Base-by-base conservation (phyloP, 2,797 vertebrate genomes). In the Pyrocephalus nanus region DNA sequence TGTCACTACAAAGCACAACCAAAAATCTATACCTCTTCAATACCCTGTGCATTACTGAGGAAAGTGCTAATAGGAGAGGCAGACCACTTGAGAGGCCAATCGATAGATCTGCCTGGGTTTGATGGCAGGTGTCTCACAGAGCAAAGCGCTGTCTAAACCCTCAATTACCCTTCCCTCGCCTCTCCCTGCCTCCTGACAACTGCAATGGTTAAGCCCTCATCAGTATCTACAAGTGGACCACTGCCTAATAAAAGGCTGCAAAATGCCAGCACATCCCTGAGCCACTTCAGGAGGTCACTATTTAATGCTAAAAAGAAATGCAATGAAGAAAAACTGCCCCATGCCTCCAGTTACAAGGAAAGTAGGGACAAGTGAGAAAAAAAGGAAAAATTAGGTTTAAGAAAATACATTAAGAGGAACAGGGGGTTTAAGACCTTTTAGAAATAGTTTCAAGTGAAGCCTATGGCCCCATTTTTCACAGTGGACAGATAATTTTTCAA, bases 21-120 rank as follows among this genome's bases (percentile, higher is more conserved):
- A 88, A 92, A 91, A 96, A 96, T 94, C 96, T 4, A 89, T 97
- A 86, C 12, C 25, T 57, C 77, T 96, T 95, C 77, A 96, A 36
- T 29, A 21, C 25, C 12, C 30, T 13, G 26, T 48, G 55, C n/a
- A 38, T 90, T 9, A 10, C 40, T 3, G 53, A 84, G 90, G 78
- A 78, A 94, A 65, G 69, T 30, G 67, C 88, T 97, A 96, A 97
- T 95, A 70, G 75, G 78, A 87, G 67, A 93, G 73, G 75, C 85
- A 96, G 96, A 88, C 91, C 94, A 90, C 93, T 97, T 73, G 88
- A 96, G 75, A 86, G 47, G 54, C 23, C 0, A 6, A 96, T 97
- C 96, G 10, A 97, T 97, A 92, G 40, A 45, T 55, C 60, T 2
- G 64, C 95, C 87, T 84, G 86, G 14, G 30, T 90, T 80, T 91